Evolutionary conservation across 1,140 invertebrate species (phyloP), one percentile per base, ranked within the genome.

Genomic region (Forficula auricularia): DNA sequence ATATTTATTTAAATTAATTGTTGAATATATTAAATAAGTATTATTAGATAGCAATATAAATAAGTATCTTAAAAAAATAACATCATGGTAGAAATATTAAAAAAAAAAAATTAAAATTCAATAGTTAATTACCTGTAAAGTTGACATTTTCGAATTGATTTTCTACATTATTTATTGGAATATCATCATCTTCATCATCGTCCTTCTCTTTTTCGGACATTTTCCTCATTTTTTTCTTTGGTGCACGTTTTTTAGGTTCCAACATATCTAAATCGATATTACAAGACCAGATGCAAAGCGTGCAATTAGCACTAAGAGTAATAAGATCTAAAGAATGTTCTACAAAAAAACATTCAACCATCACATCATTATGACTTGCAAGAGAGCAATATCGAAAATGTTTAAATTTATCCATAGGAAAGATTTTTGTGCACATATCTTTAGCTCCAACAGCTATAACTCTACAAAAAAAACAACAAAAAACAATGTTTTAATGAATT

Each of bases 271-370:
- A 63, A 42, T 79, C 72, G 38, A 85, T 62, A 50, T 68, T 79
- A 56, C 84, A 83, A 55, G 88, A 79, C 91, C 90, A 98, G n/a
- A 88, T 60, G 57, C 77, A 85, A 0, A 91, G 49, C 44, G 73
- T 66, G 12, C 77, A 76, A 62, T 78, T 73, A 48, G 64, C 62
- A 52, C 78, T 76, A 10, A 88, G 59, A 3, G 82, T 83, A 38
- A 73, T 77, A 1, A 84, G 59, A 64, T 95, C 81, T 49, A 92
- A 73, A 50, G 74, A 82, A 40, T 85, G 72, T 44, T 76, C 69
- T 57, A 90, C 84, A 65, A 98, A 97, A 58, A 86, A 94, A 46
- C 80, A 79, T 2, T 72, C 75, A 7, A 92, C 72, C 43, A 97
- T 77, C 2, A 60, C 53, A 57, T 91, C 83, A 1, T 75, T 77